Evolutionary conservation across 2,888 invertebrate genomes (phyloP).

Genomic region (Mimachlamys varia): DNA sequence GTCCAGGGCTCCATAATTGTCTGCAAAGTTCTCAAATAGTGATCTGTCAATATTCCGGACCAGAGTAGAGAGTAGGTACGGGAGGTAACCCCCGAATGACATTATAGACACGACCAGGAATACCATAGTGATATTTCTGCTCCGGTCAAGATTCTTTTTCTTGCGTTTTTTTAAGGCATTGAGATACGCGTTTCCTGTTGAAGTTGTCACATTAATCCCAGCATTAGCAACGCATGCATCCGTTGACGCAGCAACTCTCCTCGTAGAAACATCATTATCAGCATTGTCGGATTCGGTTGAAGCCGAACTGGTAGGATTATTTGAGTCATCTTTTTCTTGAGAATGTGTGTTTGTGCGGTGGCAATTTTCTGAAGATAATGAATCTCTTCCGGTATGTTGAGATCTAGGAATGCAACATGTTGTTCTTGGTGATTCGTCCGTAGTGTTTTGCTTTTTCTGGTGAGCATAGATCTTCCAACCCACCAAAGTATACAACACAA

Average conservation of each 20-base stretch:
- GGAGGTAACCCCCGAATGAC: constrained; percentile 12
- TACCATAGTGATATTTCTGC: background rate
- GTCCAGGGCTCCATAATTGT: background rate
- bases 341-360: background rate
- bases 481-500: background rate
- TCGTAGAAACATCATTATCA: too few relatives aligned
- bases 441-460: background rate
- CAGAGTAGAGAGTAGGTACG: background rate
- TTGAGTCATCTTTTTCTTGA: background rate
- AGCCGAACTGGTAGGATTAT: background rate
- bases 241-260: too few relatives aligned
- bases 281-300: too few relatives aligned
- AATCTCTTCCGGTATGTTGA: background rate
- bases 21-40: background rate
- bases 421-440: background rate
- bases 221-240: too few relatives aligned
- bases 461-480: background rate
- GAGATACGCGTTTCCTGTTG: background rate
- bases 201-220: too few relatives aligned
- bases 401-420: background rate
- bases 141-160: background rate
- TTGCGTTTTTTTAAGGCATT: background rate
- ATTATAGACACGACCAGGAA: background rate
- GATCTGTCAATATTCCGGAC: constrained; percentile 2
- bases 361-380: background rate